Base-by-base conservation (phyloP, 2,888 invertebrate species). In the Epicampocera succincta region DNA sequence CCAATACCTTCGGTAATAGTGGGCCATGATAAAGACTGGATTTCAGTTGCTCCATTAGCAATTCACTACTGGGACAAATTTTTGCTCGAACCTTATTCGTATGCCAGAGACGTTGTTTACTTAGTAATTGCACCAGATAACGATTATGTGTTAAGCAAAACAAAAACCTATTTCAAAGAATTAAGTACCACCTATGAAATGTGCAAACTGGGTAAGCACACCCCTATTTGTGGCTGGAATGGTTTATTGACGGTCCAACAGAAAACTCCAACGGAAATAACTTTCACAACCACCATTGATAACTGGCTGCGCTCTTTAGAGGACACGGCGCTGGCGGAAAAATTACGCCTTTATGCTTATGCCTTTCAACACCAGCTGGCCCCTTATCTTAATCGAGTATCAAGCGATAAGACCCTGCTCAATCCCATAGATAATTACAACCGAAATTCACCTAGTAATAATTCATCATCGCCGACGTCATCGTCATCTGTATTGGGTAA, bases 21-120 rank as follows among this genome's bases (percentile, higher is more conserved):
- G 48, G 98, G 98, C 0, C 96, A 97, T 91, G 99, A 99, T 88
- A 95, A 97, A 87, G 99, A 99, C 89, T 98, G 98, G 96, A 92
- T 99, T 56, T 95, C 97, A 6, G 92, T 98, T 48, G 96, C 98
- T n/a, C 99, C 99, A 0, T 96, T 97, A 90, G 96, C 98, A 61
- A 93, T 99, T 50, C 95, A 96, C 80, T 97, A 96, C 90, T 99
- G 99, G 99, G 99, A 99, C 90, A 96, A 97, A 87, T 93, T 99
- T n/a, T 92, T 97, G n/a, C 92, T 99, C 12, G 99, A 99, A 90
- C 99, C 99, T 0, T 98, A 98, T 90, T 96, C 98, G n/a, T 96
- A 97, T 88, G 94, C 97, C 5, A 93, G 99, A 40, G 99, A 99
- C 90, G 95, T 99, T 1, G 97, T 97, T 25, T 99, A 99, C 90